phyloP scores from a whole-genome alignment of 2,888 invertebrate species.

The Latheticus oryzae region DNA sequence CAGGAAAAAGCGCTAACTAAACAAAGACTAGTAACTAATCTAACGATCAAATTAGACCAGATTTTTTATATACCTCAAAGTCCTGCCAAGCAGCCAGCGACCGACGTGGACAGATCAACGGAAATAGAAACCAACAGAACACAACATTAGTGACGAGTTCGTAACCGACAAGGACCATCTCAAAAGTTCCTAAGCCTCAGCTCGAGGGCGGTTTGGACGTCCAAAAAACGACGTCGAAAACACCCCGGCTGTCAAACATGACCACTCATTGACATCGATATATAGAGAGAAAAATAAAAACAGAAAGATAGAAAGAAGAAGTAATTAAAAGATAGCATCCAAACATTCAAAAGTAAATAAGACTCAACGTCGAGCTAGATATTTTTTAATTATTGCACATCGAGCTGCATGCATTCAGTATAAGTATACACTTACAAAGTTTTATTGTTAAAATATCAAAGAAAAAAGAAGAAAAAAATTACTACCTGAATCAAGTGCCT shows the following conservation, averaged over 20 bases:
- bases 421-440: conserved; percentile 37
- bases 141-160: conserved; percentile 71
- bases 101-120: conserved; percentile 69
- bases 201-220: conserved; percentile 55
- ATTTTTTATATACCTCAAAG: conserved; percentile 80
- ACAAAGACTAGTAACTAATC: conserved; percentile 65
- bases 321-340: conserved; percentile 58
- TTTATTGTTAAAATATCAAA: conserved; percentile 26
- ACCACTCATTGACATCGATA: conserved; percentile 64
- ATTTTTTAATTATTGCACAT: conserved; percentile 46
- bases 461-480: conserved; percentile 31
- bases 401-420: conserved; percentile 50
- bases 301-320: conserved; percentile 51
- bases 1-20: conserved; percentile 66
- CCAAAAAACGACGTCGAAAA: conserved; percentile 38
- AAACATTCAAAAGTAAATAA: conserved; percentile 59
- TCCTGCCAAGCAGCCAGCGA: conserved; percentile 80
- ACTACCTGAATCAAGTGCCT: conserved; percentile 42
- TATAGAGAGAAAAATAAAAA: conserved; percentile 45
- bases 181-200: conserved; percentile 85
- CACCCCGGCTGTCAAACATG: conserved; percentile 57
- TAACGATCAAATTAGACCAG: conserved; percentile 65
- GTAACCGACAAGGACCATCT: conserved; percentile 85
- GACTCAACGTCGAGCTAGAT: conserved; percentile 37
- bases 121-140: conserved; percentile 71